A percentile compares a stretch with the other conserved stretches of the same genome.
phyloP scores from a whole-genome alignment of 1,140 invertebrate genomes.

The Drosophila rhopaloa region DNA sequence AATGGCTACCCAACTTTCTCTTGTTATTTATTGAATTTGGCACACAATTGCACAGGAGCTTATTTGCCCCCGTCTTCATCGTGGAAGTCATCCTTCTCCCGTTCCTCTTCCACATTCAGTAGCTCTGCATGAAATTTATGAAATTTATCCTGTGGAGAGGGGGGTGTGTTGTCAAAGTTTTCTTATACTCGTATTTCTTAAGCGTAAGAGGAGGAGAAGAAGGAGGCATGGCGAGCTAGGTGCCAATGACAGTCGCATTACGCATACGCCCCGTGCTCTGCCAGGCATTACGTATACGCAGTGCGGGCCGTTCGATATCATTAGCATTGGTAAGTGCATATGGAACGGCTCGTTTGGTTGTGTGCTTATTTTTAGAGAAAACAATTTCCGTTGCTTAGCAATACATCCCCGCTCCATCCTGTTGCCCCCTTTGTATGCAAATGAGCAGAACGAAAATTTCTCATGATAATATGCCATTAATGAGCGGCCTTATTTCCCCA shows the following conservation, averaged over 20 bases:
- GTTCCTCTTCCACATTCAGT: constrained; percentile 19
- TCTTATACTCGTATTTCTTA: constrained; percentile 19
- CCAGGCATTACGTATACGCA: constrained; percentile 31
- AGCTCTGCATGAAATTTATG: constrained; percentile 39
- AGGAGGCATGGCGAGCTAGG: background rate
- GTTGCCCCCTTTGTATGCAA: constrained; percentile 43
- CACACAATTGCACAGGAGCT: constrained; percentile 45
- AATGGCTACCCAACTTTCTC: background rate
- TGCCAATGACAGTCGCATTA: constrained; percentile 32
- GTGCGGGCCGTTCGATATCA: constrained; percentile 27
- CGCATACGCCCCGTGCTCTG: constrained; percentile 23
- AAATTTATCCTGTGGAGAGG: constrained; percentile 29
- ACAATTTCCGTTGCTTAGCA: constrained; percentile 51
- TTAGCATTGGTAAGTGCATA: constrained; percentile 37
- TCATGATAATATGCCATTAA: constrained; percentile 51
- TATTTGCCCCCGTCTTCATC: constrained; percentile 2
- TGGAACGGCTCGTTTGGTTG: constrained; percentile 1
- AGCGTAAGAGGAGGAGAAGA: background rate
- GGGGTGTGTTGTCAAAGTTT: constrained; percentile 23
- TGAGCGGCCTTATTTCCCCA: constrained; percentile 36
- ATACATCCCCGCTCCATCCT: constrained; percentile 4
- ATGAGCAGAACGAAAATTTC: constrained; percentile 38
- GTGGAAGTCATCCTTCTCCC: background rate
- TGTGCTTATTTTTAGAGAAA: constrained; percentile 37
- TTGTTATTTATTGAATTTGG: constrained; percentile 58